Evolutionary conservation across 2,888 invertebrate genomes (phyloP), one percentile per base, ranked within the genome.

Genomic region (Hypercompe scribonia): DNA sequence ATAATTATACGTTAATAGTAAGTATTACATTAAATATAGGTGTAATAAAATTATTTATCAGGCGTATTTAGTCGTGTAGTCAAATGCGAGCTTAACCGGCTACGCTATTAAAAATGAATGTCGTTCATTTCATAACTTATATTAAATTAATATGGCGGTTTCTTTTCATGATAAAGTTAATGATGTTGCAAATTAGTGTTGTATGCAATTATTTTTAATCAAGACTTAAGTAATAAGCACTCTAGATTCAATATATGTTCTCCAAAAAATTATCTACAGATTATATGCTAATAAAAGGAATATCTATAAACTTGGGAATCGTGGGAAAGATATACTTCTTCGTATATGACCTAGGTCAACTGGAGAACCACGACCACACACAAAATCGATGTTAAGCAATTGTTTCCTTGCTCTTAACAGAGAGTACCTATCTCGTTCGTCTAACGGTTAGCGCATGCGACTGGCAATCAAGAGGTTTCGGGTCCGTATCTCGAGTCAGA

Each of bases 81-180:
- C 42, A 8, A 31, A 10, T 18, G 10, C 11, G 7, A 11, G 42
- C 39, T 74, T 78, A 54, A 78, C 72, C 65, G 70, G 67, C 71
- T 72, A 63, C 68, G 69, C 63, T 74, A 74, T 82, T 78, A 80
- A 78, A 77, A 63, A 68, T 68, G 68, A 73, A 68, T 72, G 54
- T 72, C 70, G 74, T 81, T 31, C 8, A 61, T 31, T 82, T 82
- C 81, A 83, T 83, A 78, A 81, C 79, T 66, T 34, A 81, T 79
- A 81, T 79, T 76, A 79, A 78, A 58, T 79, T 72, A 73, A 81
- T 79, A 67, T 65, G 65, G 66, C 66, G 54, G 72, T n/a, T n/a
- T 50, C 65, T 78, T 83, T 82, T 74, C 81, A 68, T 54, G 76
- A 81, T 31, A 31, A 21, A 4, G 42, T 21, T 31, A 78, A 79